Evolutionary conservation across 2,888 invertebrate species (phyloP).

Genomic region (Eupeodes luniger): DNA sequence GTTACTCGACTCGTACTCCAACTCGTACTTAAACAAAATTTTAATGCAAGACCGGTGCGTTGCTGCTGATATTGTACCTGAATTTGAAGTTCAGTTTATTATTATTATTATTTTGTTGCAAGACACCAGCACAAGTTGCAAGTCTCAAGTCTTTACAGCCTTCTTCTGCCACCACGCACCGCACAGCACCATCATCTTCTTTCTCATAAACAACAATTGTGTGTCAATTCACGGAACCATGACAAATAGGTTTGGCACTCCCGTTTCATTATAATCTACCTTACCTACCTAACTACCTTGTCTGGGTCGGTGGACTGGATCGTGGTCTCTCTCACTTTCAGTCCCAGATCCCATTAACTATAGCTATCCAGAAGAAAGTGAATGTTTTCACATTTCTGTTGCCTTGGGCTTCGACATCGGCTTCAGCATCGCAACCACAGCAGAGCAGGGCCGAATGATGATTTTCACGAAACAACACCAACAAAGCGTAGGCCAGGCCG

Average conservation of each 20-base stretch:
- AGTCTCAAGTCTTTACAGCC: not conserved
- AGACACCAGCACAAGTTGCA: constrained; percentile 22
- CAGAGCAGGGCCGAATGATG: not conserved
- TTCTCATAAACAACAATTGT: not conserved
- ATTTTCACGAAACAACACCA: constrained; percentile 30
- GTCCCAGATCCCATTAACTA: not conserved
- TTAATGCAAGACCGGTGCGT: constrained; percentile 32
- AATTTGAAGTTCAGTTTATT: constrained; percentile 4
- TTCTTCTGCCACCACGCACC: not conserved
- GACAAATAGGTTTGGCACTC: constrained; percentile 64
- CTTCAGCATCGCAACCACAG: not conserved
- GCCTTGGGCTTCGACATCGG: not conserved
- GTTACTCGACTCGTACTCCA: constrained; percentile 15
- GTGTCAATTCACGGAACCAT: constrained; percentile 50
- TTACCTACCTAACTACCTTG: no score
- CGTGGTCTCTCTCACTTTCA: constrained; percentile 41
- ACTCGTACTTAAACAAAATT: constrained; percentile 12
- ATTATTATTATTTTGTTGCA: not conserved
- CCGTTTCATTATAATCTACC: not conserved
- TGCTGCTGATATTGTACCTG: not conserved
- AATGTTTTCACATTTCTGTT: constrained; percentile 45
- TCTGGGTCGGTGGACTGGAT: constrained; percentile 37
- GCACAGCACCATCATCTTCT: not conserved
- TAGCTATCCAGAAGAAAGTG: constrained; percentile 63
- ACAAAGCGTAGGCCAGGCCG: constrained; percentile 9